These are phyloP conservation scores for Eristalis pertinax DNA, from an alignment of 2,888 invertebrate species.

Conservation along the genomic window DNA sequence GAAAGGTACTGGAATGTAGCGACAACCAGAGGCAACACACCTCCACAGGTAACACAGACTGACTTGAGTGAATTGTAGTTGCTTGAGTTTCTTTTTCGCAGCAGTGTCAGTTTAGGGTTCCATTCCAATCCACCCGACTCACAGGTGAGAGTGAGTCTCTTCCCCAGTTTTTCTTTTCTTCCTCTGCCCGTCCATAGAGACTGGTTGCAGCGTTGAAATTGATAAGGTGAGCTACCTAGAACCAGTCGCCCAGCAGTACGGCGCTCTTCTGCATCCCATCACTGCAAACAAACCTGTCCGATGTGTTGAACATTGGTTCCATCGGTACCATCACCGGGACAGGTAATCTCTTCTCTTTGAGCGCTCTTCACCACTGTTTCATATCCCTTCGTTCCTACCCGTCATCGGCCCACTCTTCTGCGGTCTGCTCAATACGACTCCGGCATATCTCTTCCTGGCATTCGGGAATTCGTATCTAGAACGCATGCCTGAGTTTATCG, in stretches of 20 bases:
- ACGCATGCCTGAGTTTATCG: conserved; percentile 63
- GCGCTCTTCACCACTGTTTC: conserved; percentile 59
- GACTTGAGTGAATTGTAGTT: conserved; percentile 17
- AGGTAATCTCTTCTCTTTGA: conserved; percentile 55
- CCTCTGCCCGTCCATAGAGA: neutral
- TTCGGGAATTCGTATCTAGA: conserved; percentile 68
- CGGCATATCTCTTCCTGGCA: conserved; percentile 49
- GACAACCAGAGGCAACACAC: neutral
- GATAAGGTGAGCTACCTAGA: conserved; percentile 5
- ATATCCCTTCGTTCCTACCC: conserved; percentile 48
- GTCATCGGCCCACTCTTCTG: conserved; percentile 13
- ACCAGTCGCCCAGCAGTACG: conserved; percentile 14
- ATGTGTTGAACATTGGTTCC: neutral
- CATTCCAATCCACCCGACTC: neutral
- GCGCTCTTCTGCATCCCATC: neutral
- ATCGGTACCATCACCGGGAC: neutral
- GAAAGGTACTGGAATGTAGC: conserved; percentile 49
- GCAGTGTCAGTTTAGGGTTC: conserved; percentile 24
- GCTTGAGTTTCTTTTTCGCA: neutral
- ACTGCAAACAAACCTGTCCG: conserved; percentile 20
- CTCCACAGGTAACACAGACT: conserved; percentile 4
- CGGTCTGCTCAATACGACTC: conserved; percentile 34
- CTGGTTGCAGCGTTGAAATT: neutral
- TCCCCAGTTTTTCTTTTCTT: neutral
- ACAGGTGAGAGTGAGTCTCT: conserved; percentile 45